These are phyloP conservation scores for Clarias pachynema DNA, from an alignment of 2,797 vertebrate genomes.

Conservation along the genomic window DNA sequence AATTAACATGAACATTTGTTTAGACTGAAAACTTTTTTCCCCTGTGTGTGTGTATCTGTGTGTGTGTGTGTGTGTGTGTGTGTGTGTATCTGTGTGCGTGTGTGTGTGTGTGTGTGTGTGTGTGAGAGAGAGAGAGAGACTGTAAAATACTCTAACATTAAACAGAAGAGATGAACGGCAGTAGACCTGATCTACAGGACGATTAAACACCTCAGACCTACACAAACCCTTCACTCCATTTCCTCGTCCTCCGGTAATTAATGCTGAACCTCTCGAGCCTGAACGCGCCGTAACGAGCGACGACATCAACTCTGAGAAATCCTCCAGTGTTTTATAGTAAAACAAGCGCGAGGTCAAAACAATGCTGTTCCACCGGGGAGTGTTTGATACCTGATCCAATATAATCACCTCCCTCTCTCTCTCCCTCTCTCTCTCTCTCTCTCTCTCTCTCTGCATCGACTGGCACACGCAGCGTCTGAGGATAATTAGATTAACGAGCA, in stretches of 20 bases:
- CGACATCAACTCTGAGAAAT: background rate
- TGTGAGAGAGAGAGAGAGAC: no score
- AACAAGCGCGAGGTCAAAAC: background rate
- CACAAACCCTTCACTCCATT: background rate
- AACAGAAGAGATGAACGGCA: background rate
- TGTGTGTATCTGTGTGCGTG: background rate
- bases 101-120: background rate
- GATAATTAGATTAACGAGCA: slow-evolving; percentile 42
- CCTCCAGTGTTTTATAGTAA: background rate
- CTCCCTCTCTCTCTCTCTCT: background rate
- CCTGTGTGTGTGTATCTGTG: background rate
- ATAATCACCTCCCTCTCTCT: slow-evolving; percentile 2
- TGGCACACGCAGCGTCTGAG: slow-evolving; percentile 11
- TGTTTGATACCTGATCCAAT: slow-evolving; percentile 3
- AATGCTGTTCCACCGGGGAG: background rate
- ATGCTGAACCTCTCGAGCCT: background rate
- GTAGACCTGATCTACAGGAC: background rate
- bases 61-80: background rate
- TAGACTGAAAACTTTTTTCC: background rate
- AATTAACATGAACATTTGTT: background rate
- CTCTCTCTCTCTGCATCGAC: background rate
- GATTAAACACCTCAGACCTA: no score
- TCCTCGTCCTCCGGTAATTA: background rate
- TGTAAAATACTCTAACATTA: background rate
- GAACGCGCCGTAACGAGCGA: background rate